These are phyloP conservation scores for Apoderus coryli DNA, from an alignment of 2,888 invertebrate genomes.

Conservation along the genomic window DNA sequence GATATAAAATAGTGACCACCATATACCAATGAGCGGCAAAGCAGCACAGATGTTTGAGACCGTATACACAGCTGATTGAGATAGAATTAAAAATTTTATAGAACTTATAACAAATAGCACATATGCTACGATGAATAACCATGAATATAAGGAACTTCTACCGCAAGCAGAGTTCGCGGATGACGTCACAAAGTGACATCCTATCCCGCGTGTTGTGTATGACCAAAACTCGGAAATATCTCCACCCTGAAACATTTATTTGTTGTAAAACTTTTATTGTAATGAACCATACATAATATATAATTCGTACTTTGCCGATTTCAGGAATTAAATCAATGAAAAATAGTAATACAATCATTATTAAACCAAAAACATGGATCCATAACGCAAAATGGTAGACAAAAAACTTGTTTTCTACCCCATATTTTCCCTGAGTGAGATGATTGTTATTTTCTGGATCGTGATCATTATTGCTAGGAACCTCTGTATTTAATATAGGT, in stretches of 20 bases:
- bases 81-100: conserved; percentile 37
- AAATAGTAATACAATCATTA: conserved; percentile 32
- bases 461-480: conserved; percentile 5
- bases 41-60: conserved; percentile 38
- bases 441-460: conserved; percentile 5
- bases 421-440: conserved; percentile 11
- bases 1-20: conserved; percentile 42
- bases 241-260: conserved; percentile 19
- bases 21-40: conserved; percentile 39
- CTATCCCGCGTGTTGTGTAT: conserved; percentile 27
- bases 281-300: conserved; percentile 1
- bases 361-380: conserved; percentile 34
- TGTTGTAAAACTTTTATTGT: background rate
- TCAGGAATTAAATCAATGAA: conserved; percentile 39
- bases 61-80: conserved; percentile 42
- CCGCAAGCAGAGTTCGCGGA: conserved; percentile 20
- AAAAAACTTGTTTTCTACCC: conserved; percentile 22
- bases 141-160: conserved; percentile 30
- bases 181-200: conserved; percentile 28
- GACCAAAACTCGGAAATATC: conserved; percentile 26
- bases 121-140: conserved; percentile 37
- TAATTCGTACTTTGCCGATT: conserved; percentile 35
- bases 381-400: conserved; percentile 32
- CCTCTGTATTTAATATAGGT: conserved; percentile 10
- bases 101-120: conserved; percentile 34